These are phyloP conservation scores for Apodemia duryi DNA, from an alignment of 2,888 invertebrate genomes.

Conservation along the genomic window DNA sequence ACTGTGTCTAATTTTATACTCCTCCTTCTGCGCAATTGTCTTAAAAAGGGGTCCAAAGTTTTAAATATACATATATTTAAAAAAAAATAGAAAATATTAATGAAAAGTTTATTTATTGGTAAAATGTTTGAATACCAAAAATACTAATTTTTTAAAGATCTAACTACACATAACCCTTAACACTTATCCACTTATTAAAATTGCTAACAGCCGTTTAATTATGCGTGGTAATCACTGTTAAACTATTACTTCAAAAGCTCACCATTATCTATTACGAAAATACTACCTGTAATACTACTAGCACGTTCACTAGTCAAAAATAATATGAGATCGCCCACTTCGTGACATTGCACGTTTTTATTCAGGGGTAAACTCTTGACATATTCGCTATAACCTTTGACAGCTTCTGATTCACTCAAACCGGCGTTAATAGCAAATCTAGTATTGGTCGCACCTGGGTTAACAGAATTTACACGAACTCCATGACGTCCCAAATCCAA, in stretches of 20 bases:
- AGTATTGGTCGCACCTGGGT: slow-evolving; percentile 94
- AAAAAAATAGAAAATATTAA: too few relatives aligned
- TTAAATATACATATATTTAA: too few relatives aligned
- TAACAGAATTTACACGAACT: slow-evolving; percentile 93
- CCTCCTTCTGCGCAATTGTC: too few relatives aligned
- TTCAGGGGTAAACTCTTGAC: slow-evolving; percentile 92
- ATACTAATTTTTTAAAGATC: too few relatives aligned
- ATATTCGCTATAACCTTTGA: slow-evolving; percentile 37
- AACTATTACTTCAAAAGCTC: slow-evolving; percentile 52
- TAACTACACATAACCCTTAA: too few relatives aligned
- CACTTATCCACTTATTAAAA: too few relatives aligned
- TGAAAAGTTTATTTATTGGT: too few relatives aligned
- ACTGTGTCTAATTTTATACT: too few relatives aligned
- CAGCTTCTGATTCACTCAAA: slow-evolving; percentile 81
- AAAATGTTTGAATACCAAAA: too few relatives aligned
- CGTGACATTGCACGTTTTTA: slow-evolving; percentile 87
- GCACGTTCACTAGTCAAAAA: slow-evolving; percentile 93
- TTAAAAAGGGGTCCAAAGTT: too few relatives aligned
- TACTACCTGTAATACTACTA: slow-evolving; percentile 92
- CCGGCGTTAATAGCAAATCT: slow-evolving; percentile 80
- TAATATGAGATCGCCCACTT: slow-evolving; percentile 92
- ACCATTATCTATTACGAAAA: slow-evolving; percentile 67
- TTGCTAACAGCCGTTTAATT: too few relatives aligned
- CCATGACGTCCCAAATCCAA: slow-evolving; percentile 87
- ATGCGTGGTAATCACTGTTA: too few relatives aligned